Percentiles rank a stretch among this genome's conserved stretches.
These are phyloP conservation scores for Albula goreensis DNA, from an alignment of 2,113 vertebrate species.

Conservation along the genomic window DNA sequence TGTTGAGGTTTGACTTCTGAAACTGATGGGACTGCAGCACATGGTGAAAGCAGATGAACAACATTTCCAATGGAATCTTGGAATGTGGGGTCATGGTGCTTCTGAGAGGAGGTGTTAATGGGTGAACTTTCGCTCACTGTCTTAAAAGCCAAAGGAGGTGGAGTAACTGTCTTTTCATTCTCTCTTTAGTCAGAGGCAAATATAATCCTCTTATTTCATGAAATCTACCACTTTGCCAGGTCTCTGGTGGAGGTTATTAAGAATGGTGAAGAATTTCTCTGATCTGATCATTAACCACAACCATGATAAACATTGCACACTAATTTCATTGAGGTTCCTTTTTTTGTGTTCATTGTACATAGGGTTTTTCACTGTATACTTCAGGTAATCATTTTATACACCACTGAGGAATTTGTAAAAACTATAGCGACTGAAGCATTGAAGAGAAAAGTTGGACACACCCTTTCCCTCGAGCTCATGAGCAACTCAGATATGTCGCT, in stretches of 20 bases:
- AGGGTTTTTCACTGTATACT: too few relatives aligned
- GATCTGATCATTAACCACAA: background rate
- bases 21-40: background rate
- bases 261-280: conserved; percentile 37
- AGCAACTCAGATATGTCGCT: too few relatives aligned
- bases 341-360: background rate
- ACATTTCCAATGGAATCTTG: background rate
- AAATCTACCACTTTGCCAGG: conserved; percentile 44
- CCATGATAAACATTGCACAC: background rate
- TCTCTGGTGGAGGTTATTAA: conserved; percentile 49
- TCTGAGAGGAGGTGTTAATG: conserved; percentile 35
- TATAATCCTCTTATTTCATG: conserved; percentile 59
- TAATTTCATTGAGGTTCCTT: background rate
- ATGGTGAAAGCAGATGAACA: background rate
- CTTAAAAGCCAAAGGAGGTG: conserved; percentile 39
- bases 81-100: background rate
- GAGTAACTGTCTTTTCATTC: conserved; percentile 48
- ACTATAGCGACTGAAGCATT: too few relatives aligned
- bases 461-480: too few relatives aligned
- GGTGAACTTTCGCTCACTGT: conserved; percentile 40
- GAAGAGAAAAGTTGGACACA: too few relatives aligned
- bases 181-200: conserved; percentile 55
- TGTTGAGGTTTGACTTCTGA: background rate
- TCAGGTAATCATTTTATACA: too few relatives aligned
- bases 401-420: too few relatives aligned